Evolutionary conservation across 2,888 invertebrate genomes (phyloP).

Genomic region (Leptinotarsa peninsularis): DNA sequence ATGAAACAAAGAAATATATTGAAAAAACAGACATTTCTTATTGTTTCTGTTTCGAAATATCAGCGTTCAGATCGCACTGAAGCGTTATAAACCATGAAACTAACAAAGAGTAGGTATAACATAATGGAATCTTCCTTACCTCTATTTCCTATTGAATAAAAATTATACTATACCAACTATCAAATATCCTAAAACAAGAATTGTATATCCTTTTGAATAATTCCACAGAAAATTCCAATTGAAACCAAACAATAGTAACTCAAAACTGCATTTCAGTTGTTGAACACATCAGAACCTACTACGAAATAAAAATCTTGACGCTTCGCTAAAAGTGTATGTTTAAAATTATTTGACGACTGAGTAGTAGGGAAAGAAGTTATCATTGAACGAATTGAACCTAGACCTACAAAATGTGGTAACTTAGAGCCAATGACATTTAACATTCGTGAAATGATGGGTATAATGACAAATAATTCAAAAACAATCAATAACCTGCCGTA

Average conservation of each 20-base stretch:
- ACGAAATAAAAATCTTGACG: conserved; percentile 46
- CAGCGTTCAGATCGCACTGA: too few species aligned
- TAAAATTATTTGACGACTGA: conserved; percentile 39
- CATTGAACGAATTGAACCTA: conserved; percentile 58
- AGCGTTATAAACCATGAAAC: too few species aligned
- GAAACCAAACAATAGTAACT: conserved; percentile 18
- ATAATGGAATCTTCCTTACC: background rate
- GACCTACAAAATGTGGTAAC: conserved; percentile 53
- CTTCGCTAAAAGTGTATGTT: conserved; percentile 41
- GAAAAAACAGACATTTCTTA: too few species aligned
- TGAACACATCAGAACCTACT: conserved; percentile 36
- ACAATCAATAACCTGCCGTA: background rate
- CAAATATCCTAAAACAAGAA: conserved; percentile 8
- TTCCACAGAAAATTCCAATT: conserved; percentile 16
- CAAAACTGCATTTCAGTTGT: conserved; percentile 29
- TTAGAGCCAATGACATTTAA: conserved; percentile 38
- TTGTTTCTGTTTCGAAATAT: too few species aligned
- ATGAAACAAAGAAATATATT: too few species aligned
- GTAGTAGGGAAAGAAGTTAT: conserved; percentile 58
- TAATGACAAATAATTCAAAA: conserved; percentile 1
- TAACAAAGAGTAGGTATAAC: background rate
- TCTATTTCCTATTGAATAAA: background rate
- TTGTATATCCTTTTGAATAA: background rate
- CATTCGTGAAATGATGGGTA: conserved; percentile 28
- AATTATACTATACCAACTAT: conserved; percentile 13